phyloP scores from a whole-genome alignment of 2,888 invertebrate species.

The Drepana falcataria region DNA sequence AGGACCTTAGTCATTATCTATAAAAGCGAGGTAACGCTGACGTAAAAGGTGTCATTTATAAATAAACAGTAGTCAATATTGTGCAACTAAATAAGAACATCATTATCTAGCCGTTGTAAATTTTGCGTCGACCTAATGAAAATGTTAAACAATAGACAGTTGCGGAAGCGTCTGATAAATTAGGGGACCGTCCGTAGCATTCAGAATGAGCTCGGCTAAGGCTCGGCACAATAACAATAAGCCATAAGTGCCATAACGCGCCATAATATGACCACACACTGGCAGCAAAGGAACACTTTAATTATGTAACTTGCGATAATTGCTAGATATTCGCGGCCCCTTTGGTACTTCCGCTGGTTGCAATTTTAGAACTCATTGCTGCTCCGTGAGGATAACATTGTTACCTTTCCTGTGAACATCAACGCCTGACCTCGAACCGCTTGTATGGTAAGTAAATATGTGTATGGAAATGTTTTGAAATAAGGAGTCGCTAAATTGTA shows the following conservation, averaged over 20 bases:
- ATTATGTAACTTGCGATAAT: neutral
- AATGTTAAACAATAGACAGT: constrained; percentile 41
- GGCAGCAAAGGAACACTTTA: neutral
- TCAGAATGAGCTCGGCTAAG: constrained; percentile 30
- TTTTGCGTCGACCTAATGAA: constrained; percentile 36
- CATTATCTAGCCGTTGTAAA: constrained; percentile 23
- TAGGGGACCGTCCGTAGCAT: constrained; percentile 41
- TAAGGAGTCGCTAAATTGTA: too few relatives aligned
- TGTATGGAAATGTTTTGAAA: too few relatives aligned
- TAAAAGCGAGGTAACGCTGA: neutral
- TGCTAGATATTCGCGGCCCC: neutral
- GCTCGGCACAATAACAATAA: constrained; percentile 29
- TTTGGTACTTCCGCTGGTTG: neutral
- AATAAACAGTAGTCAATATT: neutral
- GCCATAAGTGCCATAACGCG: constrained; percentile 29
- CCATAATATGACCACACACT: constrained; percentile 26
- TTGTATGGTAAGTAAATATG: too few relatives aligned
- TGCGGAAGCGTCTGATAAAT: constrained; percentile 45
- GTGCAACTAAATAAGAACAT: constrained; percentile 8
- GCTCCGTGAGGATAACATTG: neutral
- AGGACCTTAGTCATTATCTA: too few relatives aligned
- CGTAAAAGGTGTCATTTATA: neutral
- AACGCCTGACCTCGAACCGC: too few relatives aligned
- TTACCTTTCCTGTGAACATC: neutral
- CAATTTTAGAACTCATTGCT: neutral